Evolutionary conservation across 1,140 invertebrate species (phyloP).

Genomic region (Bradysia coprophila): DNA sequence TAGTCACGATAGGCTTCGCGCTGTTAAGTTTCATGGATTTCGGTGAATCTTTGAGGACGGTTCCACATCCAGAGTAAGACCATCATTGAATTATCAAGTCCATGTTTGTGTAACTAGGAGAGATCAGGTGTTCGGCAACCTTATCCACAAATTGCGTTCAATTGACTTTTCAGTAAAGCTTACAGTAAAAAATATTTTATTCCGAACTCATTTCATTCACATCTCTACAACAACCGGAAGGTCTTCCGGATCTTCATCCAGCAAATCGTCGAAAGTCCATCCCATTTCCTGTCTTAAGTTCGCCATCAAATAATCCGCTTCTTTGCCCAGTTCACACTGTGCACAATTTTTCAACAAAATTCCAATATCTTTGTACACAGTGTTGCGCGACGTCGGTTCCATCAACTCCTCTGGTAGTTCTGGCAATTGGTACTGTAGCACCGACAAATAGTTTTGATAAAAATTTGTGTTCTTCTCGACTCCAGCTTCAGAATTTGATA

Average conservation of each 20-base stretch:
- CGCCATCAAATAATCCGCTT: slow-evolving; percentile 48
- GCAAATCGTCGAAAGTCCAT: slow-evolving; percentile 76
- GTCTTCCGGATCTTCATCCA: slow-evolving; percentile 74
- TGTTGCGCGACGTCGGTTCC: slow-evolving; percentile 75
- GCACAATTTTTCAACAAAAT: slow-evolving; percentile 57
- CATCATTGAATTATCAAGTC: no score
- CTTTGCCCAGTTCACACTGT: slow-evolving; percentile 44
- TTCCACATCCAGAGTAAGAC: no score
- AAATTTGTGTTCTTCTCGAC: slow-evolving; percentile 47
- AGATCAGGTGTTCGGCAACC: no score
- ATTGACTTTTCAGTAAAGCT: no score
- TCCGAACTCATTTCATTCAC: no score
- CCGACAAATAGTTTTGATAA: slow-evolving; percentile 60
- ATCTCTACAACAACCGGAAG: slow-evolving; percentile 74
- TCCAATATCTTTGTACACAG: slow-evolving; percentile 67
- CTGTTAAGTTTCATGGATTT: no score
- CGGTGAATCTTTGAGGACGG: no score
- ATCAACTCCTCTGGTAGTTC: slow-evolving; percentile 82
- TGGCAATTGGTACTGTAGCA: slow-evolving; percentile 65
- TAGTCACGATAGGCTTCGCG: no score
- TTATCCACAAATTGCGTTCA: no score
- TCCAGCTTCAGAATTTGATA: slow-evolving; percentile 67
- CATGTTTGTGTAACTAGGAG: no score
- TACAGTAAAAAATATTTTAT: no score
- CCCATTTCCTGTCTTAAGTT: slow-evolving; percentile 54